Base-by-base conservation (phyloP, 2,797 vertebrate genomes). In the Chiloscyllium punctatum region DNA sequence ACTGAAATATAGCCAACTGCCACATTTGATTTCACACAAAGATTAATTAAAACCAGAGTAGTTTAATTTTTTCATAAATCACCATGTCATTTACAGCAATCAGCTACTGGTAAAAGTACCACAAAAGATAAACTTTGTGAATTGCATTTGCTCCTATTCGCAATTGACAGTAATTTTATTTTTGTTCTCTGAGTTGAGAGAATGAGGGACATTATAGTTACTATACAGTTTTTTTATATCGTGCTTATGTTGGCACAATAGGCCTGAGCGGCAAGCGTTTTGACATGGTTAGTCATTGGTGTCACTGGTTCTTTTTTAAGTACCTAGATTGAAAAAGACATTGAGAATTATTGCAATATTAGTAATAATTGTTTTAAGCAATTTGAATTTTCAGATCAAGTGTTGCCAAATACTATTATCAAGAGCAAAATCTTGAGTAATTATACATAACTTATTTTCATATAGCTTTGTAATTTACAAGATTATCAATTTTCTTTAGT, bases 1-100 rank as follows among this genome's bases (percentile, higher is more conserved):
- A 57, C 48, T 77, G 69, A 95, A 95, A 74, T 92, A 27, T 69
- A 8, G 90, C n/a, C n/a, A 92, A 68, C 66, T 91, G 88, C 33
- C 21, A n/a, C 21, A 66, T 23, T 91, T 91, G 88, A n/a, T 37
- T 69, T n/a, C 3, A 42, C 18, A 37, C n/a, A 92, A 42, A 21
- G 9, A 92, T 13, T 69, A 18, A 23, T 27, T 68, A n/a, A 91
- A 48, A 48, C 6, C 37, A 42, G 79, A 84, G 42, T 84, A 18
- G 48, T 84, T 84, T 84, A 42, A 42, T 21, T 37, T 92, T 69
- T 21, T 68, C 57, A 92, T 69, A 92, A 92, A 42, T 42, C n/a
- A 13, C 33, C 57, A 21, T n/a, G 18, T 68, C 18, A 69, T 92
- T 92, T 69, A 92, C 25, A 69, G 62, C 66, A 92, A 42, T 92